Base-by-base conservation (phyloP, 2,113 vertebrate species). In the Cacatua alba region DNA sequence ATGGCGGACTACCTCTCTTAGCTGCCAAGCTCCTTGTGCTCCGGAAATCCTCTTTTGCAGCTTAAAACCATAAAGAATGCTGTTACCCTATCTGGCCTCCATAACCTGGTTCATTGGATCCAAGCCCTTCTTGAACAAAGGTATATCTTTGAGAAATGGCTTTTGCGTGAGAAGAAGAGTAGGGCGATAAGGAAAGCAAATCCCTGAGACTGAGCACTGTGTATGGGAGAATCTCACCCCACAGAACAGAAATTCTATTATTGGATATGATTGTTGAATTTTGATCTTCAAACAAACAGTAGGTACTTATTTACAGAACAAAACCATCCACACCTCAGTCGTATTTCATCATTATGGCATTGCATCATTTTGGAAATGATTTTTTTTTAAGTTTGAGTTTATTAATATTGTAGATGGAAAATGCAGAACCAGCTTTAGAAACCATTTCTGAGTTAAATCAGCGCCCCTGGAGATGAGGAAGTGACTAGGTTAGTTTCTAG, bases 361-460 rank as follows among this genome's bases (percentile, higher is more conserved):
- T 92, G 79, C 84, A 80, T 41, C 71, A 72, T 43, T 75, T 88
- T 15, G 44, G 59, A 49, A 7, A 9, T 68, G 44, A 70, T 39
- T 86, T 62, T 78, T 59, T 62, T 62, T 76, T 10, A 59, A 52
- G 44, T 80, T 65, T 89, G 49, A 79, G 72, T 44, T 76, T 87
- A 86, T 83, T 48, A 63, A 71, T 53, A 49, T 10, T 37, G 20
- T 80, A 83, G 49, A 70, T 24, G 46, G 31, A 55, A 95, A 97
- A 93, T 85, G 68, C 70, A 94, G 91, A 94, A 91, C 17, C 72
- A 86, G 26, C 39, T 92, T 94, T 75, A 80, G 80, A 95, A 96
- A 95, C 13, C 37, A 68, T 83, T 95, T 96, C 67, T 91, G 59
- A 88, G 37, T 63, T 90, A 93, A 91, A 90, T 82, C 82, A 87